Evolutionary conservation across 2,113 vertebrate species (phyloP).

Genomic region (Caloenas nicobarica): DNA sequence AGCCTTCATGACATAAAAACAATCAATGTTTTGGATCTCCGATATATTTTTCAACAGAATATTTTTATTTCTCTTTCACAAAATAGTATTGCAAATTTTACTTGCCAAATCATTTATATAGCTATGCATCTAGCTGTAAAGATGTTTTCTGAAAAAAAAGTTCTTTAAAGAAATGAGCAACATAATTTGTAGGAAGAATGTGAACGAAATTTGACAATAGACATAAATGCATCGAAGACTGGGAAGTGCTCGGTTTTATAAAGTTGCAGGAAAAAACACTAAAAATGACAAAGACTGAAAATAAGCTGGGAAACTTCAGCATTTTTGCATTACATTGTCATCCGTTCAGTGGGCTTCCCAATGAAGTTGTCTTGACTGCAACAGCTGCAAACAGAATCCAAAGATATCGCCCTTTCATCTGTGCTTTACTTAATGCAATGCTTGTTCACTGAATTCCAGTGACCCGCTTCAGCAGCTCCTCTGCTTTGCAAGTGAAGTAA

Average conservation of each 20-base stretch:
- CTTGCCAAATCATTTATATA: background rate
- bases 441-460: background rate
- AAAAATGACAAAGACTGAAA: background rate
- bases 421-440: background rate
- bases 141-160: background rate
- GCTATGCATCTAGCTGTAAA: background rate
- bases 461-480: background rate
- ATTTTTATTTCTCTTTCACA: background rate
- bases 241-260: background rate
- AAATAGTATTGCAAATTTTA: background rate
- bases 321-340: background rate
- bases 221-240: background rate
- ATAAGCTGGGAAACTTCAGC: background rate
- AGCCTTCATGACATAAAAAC: background rate
- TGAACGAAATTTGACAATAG: background rate
- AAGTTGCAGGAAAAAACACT: background rate
- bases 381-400: constrained; percentile 1
- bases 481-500: background rate
- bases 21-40: background rate
- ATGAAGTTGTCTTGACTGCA: background rate
- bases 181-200: background rate
- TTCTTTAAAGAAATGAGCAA: background rate
- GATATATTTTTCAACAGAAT: background rate
- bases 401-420: background rate
- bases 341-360: background rate